These are phyloP conservation scores for Meda fulgida DNA, from an alignment of 2,797 vertebrate genomes.

Conservation along the genomic window DNA sequence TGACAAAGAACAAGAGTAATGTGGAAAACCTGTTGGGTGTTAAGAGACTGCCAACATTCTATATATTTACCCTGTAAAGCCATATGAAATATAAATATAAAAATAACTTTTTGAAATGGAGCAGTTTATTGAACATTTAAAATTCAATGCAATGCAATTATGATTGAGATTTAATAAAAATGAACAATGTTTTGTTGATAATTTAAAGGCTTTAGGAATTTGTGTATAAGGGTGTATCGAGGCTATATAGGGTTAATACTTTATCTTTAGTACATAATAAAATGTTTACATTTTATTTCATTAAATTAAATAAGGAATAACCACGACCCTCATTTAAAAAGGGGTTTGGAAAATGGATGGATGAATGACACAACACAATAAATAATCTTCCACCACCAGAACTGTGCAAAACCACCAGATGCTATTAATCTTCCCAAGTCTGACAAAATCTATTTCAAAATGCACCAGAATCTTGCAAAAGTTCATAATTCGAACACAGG, in stretches of 20 bases:
- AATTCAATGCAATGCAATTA: not conserved
- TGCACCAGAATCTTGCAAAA: conserved; percentile 9
- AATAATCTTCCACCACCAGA: not conserved
- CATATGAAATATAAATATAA: not conserved
- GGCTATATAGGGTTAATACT: too few species aligned
- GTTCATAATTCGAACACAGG: not conserved
- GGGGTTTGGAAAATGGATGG: not conserved
- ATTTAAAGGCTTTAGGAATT: not conserved
- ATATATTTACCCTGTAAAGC: not conserved
- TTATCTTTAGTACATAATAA: not conserved
- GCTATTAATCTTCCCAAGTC: conserved; percentile 9
- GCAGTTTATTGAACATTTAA: not conserved
- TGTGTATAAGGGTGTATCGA: too few species aligned
- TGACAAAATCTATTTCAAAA: conserved; percentile 24
- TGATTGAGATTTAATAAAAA: not conserved
- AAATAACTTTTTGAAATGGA: not conserved
- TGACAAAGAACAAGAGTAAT: not conserved
- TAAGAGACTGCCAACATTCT: not conserved
- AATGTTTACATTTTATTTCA: not conserved
- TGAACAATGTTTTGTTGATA: not conserved
- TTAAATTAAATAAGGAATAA: not conserved
- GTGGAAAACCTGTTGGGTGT: not conserved
- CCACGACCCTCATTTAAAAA: not conserved
- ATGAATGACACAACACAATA: not conserved
- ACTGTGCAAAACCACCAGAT: conserved; percentile 13